Evolutionary conservation across 2,888 invertebrate genomes (phyloP), one percentile per base, ranked within the genome.

Genomic region (Trissolcus brochymenae): DNA sequence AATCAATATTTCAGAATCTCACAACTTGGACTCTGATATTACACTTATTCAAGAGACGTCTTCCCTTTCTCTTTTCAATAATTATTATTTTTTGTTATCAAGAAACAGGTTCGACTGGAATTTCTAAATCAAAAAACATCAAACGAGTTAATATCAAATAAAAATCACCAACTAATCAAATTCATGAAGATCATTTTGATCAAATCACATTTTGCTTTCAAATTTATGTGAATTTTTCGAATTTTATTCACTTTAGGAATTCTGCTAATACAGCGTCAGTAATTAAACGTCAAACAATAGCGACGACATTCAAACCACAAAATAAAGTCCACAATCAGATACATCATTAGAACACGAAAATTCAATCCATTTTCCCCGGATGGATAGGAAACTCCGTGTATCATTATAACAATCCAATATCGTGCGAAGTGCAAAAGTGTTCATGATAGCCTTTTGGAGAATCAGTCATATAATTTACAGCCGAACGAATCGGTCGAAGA

Each of bases 391-490:
- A 46, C 6, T 16, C 4, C n/a, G 46, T 46, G n/a, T 46, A 46
- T 46, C 1, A 3, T 7, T 14, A 14, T n/a, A 11, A 7, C 35
- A 35, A 35, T 35, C 35, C 35, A 46, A 46, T 46, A 46, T 46
- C 14, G 16, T 46, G 46, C 7, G 16, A 16, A 4, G 4, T 46
- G 46, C 11, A n/a, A 46, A n/a, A 46, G 16, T 16, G 46, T 11
- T 46, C 46, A 46, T 46, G 4, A 11, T 16, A 14, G 14, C 16
- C 16, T 46, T n/a, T 16, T 16, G 7, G 1, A 46, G 14, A 46
- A 55, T 55, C 51, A 17, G 64, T 64, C 55, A 55, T 64, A 64
- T 55, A 46, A 64, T 64, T 64, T 64, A 64, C 17, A 21, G 16
- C 11, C 14, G 54, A 55, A 55, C 46, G 21, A 55, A 55, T 46